Evolutionary conservation across 2,888 invertebrate genomes (phyloP).

Genomic region (Morpho helenor): DNA sequence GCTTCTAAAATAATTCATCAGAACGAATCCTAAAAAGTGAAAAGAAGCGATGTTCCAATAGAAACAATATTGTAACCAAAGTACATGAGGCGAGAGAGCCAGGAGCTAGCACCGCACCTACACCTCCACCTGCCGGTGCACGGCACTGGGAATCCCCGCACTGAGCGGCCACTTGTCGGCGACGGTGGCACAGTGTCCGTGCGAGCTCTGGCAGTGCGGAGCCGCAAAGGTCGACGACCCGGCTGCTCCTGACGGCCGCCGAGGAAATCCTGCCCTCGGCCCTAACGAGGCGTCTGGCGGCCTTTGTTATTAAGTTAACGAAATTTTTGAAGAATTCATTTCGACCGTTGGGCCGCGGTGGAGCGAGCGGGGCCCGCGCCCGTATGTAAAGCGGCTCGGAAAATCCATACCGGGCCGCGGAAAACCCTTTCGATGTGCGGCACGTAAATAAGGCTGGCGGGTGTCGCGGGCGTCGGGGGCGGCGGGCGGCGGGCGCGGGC

Average conservation of each 20-base stretch:
- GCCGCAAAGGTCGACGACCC: conserved; percentile 40
- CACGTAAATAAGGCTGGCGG: conserved; percentile 70
- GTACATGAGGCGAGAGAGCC: too few species aligned
- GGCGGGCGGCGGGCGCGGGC: conserved; percentile 32
- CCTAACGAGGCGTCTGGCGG: background rate
- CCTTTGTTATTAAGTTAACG: too few species aligned
- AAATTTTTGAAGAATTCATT: background rate
- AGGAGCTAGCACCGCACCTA: too few species aligned
- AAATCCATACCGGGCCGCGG: conserved; percentile 78
- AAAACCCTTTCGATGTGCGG: conserved; percentile 79
- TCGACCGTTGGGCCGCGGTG: background rate
- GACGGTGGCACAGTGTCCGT: conserved; percentile 6
- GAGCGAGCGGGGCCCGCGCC: conserved; percentile 3
- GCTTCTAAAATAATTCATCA: too few species aligned
- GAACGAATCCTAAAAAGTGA: too few species aligned
- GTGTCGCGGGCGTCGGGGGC: conserved; percentile 37
- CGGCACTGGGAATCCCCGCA: background rate
- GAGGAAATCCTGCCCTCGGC: background rate
- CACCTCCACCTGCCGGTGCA: too few species aligned
- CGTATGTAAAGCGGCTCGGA: conserved; percentile 69
- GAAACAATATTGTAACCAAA: too few species aligned
- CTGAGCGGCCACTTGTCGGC: conserved; percentile 3
- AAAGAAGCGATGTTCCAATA: too few species aligned
- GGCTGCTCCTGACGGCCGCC: background rate
- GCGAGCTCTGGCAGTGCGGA: conserved; percentile 25